A percentile compares a stretch with the other conserved stretches of the same genome.
Evolutionary conservation across 2,888 invertebrate species (phyloP).

Genomic region (Cordilura impudica): DNA sequence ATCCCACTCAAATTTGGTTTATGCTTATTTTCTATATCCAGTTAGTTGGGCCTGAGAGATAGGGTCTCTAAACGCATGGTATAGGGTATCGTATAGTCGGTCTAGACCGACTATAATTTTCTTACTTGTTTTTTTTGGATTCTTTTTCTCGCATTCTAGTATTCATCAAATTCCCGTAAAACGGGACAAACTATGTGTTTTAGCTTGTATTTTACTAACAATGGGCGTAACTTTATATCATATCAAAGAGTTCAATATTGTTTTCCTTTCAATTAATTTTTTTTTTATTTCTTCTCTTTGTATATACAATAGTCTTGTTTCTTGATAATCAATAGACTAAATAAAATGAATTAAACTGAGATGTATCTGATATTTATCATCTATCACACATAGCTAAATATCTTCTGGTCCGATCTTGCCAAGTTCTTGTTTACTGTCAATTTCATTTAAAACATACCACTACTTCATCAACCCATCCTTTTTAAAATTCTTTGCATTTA

Average conservation of each 20-base stretch:
- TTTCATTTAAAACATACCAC: constrained; percentile 40
- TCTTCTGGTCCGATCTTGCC: constrained; percentile 55
- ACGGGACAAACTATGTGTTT: no score
- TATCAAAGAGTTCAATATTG: constrained; percentile 34
- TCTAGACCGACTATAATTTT: no score
- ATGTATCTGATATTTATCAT: constrained; percentile 47
- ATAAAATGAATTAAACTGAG: constrained; percentile 5
- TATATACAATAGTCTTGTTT: background rate
- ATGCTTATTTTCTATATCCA: no score
- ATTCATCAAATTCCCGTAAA: no score
- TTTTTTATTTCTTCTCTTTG: background rate
- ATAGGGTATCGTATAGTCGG: no score
- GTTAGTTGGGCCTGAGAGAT: no score
- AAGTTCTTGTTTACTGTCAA: constrained; percentile 63
- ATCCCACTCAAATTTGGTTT: no score
- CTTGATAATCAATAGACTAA: background rate
- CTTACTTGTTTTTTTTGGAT: no score
- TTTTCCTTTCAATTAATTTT: background rate
- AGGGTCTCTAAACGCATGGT: no score
- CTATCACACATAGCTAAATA: constrained; percentile 41
- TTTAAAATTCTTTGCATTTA: constrained; percentile 41
- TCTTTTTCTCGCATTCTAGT: no score
- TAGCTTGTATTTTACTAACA: no score
- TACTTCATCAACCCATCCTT: background rate
- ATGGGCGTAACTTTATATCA: constrained; percentile 39